phyloP scores from a whole-genome alignment of 2,888 invertebrate species.

The Crocallis elinguaria region DNA sequence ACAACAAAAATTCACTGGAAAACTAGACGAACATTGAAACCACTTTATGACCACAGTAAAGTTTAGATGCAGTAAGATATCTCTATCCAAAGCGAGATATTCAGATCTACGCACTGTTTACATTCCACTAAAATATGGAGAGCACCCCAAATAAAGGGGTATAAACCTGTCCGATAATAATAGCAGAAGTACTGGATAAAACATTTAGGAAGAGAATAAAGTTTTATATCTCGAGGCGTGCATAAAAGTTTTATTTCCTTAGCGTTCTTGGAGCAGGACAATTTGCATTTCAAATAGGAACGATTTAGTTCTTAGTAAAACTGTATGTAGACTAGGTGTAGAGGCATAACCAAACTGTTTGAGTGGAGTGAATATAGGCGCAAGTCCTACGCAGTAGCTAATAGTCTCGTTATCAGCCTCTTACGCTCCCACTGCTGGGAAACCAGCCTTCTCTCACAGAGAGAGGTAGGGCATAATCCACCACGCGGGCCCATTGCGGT shows the following conservation, averaged over 20 bases:
- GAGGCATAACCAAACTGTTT: no score
- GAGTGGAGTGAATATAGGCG: no score
- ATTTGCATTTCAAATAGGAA: constrained; percentile 4
- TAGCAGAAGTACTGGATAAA: constrained; percentile 10
- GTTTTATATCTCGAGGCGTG: constrained; percentile 10
- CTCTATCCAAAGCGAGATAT: background rate
- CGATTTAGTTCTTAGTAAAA: no score
- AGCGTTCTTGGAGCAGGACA: constrained; percentile 1
- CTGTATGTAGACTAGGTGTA: no score
- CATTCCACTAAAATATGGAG: constrained; percentile 14
- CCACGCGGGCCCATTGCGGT: no score
- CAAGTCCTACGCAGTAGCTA: no score
- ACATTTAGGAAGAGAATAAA: constrained; percentile 14
- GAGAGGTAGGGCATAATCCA: no score
- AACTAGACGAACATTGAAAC: constrained; percentile 3
- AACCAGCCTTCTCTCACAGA: no score
- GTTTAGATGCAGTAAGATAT: constrained; percentile 2
- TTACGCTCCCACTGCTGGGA: no score
- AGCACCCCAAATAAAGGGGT: constrained; percentile 5
- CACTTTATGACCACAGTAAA: constrained; percentile 6
- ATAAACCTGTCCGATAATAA: constrained; percentile 12
- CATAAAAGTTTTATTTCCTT: constrained; percentile 24
- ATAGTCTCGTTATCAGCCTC: no score
- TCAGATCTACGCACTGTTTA: constrained; percentile 9
- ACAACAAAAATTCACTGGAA: no score